phyloP scores from a whole-genome alignment of 2,797 vertebrate species.

The Lithobates sylvaticus region DNA sequence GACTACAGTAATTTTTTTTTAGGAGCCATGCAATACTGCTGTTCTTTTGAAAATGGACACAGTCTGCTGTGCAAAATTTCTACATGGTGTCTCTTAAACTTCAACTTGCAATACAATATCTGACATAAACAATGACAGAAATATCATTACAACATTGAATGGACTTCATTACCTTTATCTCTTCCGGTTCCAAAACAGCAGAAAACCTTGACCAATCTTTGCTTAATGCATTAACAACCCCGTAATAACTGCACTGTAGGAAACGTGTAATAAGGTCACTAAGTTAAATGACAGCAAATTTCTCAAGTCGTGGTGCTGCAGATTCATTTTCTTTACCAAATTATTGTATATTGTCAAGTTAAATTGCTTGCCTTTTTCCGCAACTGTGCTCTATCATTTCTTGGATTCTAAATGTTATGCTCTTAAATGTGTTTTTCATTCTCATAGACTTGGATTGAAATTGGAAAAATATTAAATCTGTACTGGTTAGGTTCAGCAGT shows the following conservation, averaged over 20 bases:
- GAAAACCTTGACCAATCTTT: conserved; percentile 42
- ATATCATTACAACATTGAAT: conserved; percentile 44
- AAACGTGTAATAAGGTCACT: conserved; percentile 25
- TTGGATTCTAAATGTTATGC: conserved; percentile 57
- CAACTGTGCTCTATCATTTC: conserved; percentile 47
- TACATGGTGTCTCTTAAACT: background rate
- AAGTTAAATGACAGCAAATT: conserved; percentile 57
- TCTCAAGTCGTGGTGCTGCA: conserved; percentile 42
- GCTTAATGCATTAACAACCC: conserved; percentile 45
- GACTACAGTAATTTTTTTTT: background rate
- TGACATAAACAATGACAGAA: conserved; percentile 9
- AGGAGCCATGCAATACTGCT: no score
- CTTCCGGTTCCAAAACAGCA: conserved; percentile 4
- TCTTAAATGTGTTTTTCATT: conserved; percentile 61
- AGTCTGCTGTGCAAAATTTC: conserved; percentile 3
- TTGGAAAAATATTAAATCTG: conserved; percentile 63
- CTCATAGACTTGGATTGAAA: conserved; percentile 53
- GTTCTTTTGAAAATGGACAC: background rate
- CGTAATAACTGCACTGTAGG: conserved; percentile 38
- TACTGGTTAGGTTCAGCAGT: conserved; percentile 63
- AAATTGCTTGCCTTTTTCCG: conserved; percentile 51
- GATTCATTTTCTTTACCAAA: conserved; percentile 54
- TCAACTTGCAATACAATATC: background rate
- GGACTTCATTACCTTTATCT: conserved; percentile 41
- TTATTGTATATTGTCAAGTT: conserved; percentile 54